Conservation (phyloP, 2,113 vertebrate genomes). For the Heterotis niloticus region DNA sequence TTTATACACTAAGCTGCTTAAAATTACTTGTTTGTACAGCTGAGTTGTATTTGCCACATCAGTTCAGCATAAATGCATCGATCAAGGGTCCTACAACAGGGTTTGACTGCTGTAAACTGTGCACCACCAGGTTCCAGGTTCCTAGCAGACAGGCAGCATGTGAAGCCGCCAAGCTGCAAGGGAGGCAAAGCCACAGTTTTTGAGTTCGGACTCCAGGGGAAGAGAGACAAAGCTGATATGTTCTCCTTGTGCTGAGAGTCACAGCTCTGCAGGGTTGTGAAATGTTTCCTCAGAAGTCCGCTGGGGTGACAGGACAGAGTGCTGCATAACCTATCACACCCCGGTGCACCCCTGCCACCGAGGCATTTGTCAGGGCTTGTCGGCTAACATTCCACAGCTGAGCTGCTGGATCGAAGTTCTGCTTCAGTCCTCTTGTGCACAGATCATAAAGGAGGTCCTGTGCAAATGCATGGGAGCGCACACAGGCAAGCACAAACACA, state of each 20-base stretch:
- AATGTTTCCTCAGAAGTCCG: slow-evolving; percentile 3
- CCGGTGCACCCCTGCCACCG: background rate
- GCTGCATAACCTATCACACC: slow-evolving; percentile 13
- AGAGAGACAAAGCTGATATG: background rate
- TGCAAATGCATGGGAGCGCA: background rate
- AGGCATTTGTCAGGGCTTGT: slow-evolving; percentile 39
- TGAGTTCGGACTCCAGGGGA: background rate
- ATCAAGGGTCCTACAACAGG: too few relatives aligned
- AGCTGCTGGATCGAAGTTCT: slow-evolving; percentile 35
- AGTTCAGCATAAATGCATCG: too few relatives aligned
- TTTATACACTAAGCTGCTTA: too few relatives aligned
- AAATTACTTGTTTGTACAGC: too few relatives aligned
- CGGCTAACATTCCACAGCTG: slow-evolving; percentile 38
- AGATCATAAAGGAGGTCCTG: background rate
- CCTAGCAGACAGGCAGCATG: too few relatives aligned
- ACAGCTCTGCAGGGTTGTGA: background rate
- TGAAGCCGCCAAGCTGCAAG: background rate
- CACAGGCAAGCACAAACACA: background rate
- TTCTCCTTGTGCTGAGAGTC: background rate
- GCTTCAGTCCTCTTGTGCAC: background rate
- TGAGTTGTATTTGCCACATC: too few relatives aligned
- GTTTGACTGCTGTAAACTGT: too few relatives aligned
- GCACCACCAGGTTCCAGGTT: too few relatives aligned
- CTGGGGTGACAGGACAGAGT: slow-evolving; percentile 24
- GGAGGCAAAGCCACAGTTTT: background rate